Conservation (phyloP, 2,113 vertebrate species). For the Papio anubis region DNA sequence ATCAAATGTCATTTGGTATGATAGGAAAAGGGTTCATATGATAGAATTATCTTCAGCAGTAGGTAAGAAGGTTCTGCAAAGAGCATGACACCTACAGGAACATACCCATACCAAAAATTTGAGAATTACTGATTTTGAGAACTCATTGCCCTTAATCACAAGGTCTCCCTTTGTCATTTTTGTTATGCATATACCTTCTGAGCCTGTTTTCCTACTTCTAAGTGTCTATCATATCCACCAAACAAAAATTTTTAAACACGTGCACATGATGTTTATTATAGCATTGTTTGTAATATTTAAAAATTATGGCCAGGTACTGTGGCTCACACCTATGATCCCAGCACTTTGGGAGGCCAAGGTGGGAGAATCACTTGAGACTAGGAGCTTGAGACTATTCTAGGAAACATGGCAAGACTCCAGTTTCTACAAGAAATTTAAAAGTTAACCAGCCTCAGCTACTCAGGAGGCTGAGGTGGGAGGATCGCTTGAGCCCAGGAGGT, state of each 20-base stretch:
- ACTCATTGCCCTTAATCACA: not conserved
- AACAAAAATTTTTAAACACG: not conserved
- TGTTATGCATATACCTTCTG: not conserved
- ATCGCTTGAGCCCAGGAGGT: too few species aligned
- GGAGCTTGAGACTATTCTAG: too few species aligned
- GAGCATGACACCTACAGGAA: not conserved
- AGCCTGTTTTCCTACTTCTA: not conserved
- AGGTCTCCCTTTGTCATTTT: not conserved
- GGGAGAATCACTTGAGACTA: too few species aligned
- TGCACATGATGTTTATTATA: not conserved
- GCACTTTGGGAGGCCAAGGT: too few species aligned
- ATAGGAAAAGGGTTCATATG: not conserved
- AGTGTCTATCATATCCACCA: not conserved
- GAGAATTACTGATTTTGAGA: not conserved
- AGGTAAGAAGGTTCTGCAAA: not conserved
- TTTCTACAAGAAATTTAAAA: too few species aligned
- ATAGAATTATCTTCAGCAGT: not conserved
- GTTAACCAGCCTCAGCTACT: too few species aligned
- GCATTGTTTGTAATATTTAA: not conserved
- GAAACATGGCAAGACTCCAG: too few species aligned
- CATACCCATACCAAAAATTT: not conserved
- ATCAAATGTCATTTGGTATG: not conserved
- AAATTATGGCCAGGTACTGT: not conserved
- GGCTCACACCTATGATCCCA: too few species aligned
- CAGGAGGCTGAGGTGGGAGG: too few species aligned